Evolutionary conservation across 2,888 invertebrate species (phyloP).

Genomic region (Drosophila anceps): DNA sequence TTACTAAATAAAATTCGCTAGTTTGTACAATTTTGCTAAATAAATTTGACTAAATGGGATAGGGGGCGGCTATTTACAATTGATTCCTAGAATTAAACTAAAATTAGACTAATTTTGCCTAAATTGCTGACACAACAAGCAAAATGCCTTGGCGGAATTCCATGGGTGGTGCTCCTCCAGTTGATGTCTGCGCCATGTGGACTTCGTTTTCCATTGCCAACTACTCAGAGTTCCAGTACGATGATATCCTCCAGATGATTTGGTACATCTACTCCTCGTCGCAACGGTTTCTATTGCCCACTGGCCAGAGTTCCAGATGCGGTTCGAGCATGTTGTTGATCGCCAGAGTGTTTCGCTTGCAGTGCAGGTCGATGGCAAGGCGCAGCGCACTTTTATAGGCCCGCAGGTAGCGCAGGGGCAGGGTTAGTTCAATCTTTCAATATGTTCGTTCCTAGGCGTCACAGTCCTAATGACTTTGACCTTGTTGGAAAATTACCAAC

Average conservation of each 20-base stretch:
- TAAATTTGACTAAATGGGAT: conserved; percentile 38
- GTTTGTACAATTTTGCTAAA: conserved; percentile 49
- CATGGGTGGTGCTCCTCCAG: conserved; percentile 5
- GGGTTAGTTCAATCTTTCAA: background rate
- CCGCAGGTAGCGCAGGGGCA: conserved; percentile 48
- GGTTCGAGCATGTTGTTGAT: conserved; percentile 39
- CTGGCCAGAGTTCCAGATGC: conserved; percentile 4
- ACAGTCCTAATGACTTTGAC: conserved; percentile 52
- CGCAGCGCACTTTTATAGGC: conserved; percentile 53
- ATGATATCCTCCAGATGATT: background rate
- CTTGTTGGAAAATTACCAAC: conserved; percentile 38
- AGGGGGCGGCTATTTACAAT: conserved; percentile 59
- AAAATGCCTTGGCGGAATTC: background rate
- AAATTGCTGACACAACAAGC: conserved; percentile 65
- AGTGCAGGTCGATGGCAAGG: conserved; percentile 59
- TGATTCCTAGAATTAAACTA: conserved; percentile 43
- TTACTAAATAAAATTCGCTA: conserved; percentile 11
- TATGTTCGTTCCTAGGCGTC: background rate
- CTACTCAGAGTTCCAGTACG: background rate
- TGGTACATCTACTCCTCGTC: background rate
- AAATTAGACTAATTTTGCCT: conserved; percentile 50
- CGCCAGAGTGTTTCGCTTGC: conserved; percentile 51
- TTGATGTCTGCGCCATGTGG: background rate
- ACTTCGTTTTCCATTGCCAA: background rate
- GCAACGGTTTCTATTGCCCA: background rate